Base-by-base conservation (phyloP, 2,113 vertebrate genomes). In the Percopsis transmontana region DNA sequence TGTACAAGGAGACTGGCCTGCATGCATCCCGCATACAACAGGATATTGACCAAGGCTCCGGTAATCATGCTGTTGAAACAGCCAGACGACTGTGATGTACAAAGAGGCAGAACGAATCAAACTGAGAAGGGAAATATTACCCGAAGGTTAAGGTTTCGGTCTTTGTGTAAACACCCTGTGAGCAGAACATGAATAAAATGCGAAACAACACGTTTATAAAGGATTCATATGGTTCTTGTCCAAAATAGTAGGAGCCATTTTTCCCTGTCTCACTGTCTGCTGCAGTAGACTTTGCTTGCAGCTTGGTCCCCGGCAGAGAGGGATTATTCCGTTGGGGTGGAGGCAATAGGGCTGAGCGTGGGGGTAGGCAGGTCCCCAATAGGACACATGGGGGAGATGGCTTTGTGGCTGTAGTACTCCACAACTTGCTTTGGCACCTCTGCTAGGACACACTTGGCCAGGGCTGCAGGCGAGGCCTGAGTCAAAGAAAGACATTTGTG, bases 371-470 rank as follows among this genome's bases (percentile, higher is more conserved):
- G 74, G 13, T 90, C 87, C 58, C 85, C 24, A 2, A 86, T 38
- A 4, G 92, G 91, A 76, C 88, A 90, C 38, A 94, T 93, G 0
- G 95, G 96, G 0, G 93, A 84, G 44, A 96, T 94, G 54, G 90
- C 94, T 82, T 94, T 96, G 88, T 94, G 93, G 87, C 96, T 97
- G 91, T 94, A 96, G 81, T 95, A 96, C 73, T 97, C 97, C 70
- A 98, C 96, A 60, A 98, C 93, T 88, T 98, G 96, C 80, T 93
- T 95, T 70, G 96, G 97, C 58, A 98, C 97, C 88, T 98, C 95
- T 0, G 96, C 96, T 85, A 97, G 90, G 75, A 97, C 96, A 1
- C 94, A 95, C 86, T 96, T 97, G 6, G 97, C 96, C 90, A 97
- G 85, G 0, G 95, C 95, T 0, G 94, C 93, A 0, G 97, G 95